Evolutionary conservation across 30 jellyfish, hydroid and myxozoan species (phyloP), one percentile per base, ranked within the genome.

Genomic region (Chironex yamaguchii): DNA sequence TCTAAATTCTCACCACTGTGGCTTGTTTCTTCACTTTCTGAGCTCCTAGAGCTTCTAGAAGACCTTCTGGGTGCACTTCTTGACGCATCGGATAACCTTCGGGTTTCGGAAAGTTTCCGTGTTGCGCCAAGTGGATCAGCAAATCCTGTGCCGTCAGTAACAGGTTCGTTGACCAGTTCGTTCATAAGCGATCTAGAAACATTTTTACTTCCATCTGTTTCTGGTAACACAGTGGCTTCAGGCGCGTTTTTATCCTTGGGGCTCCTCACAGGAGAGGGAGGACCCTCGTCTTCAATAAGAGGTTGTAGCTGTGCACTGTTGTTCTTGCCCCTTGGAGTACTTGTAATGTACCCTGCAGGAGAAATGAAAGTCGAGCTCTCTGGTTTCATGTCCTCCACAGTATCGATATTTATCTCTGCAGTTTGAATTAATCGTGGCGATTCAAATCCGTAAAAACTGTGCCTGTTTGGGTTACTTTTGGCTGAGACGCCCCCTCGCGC

Each of bases 401-500:
- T 33, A 71, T 82, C 92, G 32, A 82, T 82, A 12, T 58, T 49
- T 13, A 82, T 48, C 29, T 82, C 90, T 22, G 66, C 77, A 0
- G 89, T 49, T 28, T 54, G 63, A 23, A 73, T 54, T 53, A 93
- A 27, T 25, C 90, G 89, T 2, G 94, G 93, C 17, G 98, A 77
- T 17, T 93, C 98, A 77, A 85, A 85, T 4, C 96, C 96, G 62
- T 67, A 76, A 73, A 93, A 93, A 78, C 98, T 93, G 84, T 93
- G 98, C 32, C 98, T 62, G 71, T 73, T 82, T 17, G 93, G 96
- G 53, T 34, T 80, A 13, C 29, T 9, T 42, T 80, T 80, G 17
- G 68, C 88, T 1, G 91, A 54, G 6, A 27, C 74, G 32, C 49
- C 76, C 2, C 42, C 32, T 21, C 91, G 90, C 36, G 68, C 42